Percentiles rank a stretch among this genome's conserved stretches.
Evolutionary conservation across 2,888 invertebrate species (phyloP).

Genomic region (Volucella zonaria): DNA sequence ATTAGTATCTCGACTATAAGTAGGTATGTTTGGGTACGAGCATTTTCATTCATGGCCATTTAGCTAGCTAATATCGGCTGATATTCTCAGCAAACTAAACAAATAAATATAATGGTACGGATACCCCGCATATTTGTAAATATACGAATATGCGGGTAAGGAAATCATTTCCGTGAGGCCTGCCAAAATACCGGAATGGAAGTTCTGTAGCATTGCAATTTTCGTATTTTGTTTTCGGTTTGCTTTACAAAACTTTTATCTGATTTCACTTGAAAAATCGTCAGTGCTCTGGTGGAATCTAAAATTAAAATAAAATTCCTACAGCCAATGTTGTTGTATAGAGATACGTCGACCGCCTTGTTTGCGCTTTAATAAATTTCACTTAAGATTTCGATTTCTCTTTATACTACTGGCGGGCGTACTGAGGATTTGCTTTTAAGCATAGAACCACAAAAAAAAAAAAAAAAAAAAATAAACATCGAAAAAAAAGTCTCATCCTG

Average conservation of each 20-base stretch:
- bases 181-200: slow-evolving; percentile 51
- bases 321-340: slow-evolving; percentile 27
- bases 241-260: slow-evolving; percentile 78
- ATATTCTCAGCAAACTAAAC: slow-evolving; percentile 46
- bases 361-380: slow-evolving; percentile 64
- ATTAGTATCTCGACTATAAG: slow-evolving; percentile 20
- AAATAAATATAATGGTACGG: slow-evolving; percentile 55
- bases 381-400: slow-evolving; percentile 71
- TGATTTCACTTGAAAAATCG: slow-evolving; percentile 76
- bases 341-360: slow-evolving; percentile 33
- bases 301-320: slow-evolving; percentile 70
- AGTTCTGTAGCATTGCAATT: slow-evolving; percentile 48
- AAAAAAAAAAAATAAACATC: no score
- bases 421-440: slow-evolving; percentile 56
- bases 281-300: slow-evolving; percentile 65
- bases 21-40: no score
- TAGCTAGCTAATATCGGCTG: slow-evolving; percentile 9
- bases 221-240: slow-evolving; percentile 50
- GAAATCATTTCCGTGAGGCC: slow-evolving; percentile 43
- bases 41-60: slow-evolving; percentile 52
- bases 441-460: not conserved
- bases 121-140: slow-evolving; percentile 46
- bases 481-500: slow-evolving; percentile 34
- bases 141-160: slow-evolving; percentile 53
- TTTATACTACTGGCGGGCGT: slow-evolving; percentile 33